Percentiles rank a stretch among this genome's conserved stretches.
Conservation (phyloP, 2,113 vertebrate genomes). For the human region GRCh38 chr3:49280501-49281000, state of each 20-base stretch:
- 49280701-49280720: neutral
- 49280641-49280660: neutral
- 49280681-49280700: neutral
- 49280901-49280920: neutral
- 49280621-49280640: neutral
- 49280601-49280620: neutral
- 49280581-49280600: neutral
- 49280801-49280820: constrained; percentile 91
- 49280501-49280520: too few species aligned
- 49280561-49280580: neutral
- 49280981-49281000: neutral
- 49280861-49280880: constrained; percentile 44
- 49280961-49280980: neutral
- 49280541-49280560: too few species aligned
- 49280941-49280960: neutral
- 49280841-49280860: constrained; percentile 87
- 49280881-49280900: neutral
- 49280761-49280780: constrained; percentile 98
- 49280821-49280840: constrained; percentile 98
- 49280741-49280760: constrained; percentile 98
- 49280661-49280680: neutral
- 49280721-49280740: constrained; percentile 81
- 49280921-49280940: neutral
- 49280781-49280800: constrained; percentile 94
- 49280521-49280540: too few species aligned